Percentiles rank a stretch among this genome's conserved stretches.
Evolutionary conservation across 2,888 invertebrate species (phyloP).

Genomic region (Hydroisotoma schaefferi): DNA sequence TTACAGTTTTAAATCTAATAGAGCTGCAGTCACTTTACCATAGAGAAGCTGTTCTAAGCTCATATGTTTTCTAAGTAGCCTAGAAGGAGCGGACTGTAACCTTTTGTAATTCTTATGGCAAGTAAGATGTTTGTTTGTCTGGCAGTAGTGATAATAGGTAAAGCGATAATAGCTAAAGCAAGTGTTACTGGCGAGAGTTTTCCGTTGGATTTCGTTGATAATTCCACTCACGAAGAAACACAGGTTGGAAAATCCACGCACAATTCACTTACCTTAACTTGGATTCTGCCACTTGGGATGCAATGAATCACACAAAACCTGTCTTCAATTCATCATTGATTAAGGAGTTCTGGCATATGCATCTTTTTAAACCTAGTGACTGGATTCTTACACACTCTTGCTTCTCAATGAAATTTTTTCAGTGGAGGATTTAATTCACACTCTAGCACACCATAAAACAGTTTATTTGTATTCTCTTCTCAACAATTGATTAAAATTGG

Average conservation of each 20-base stretch:
- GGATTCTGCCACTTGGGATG: not conserved
- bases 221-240: not conserved
- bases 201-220: not conserved
- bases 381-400: not conserved
- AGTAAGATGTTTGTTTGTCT: too few species aligned
- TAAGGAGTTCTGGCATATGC: not conserved
- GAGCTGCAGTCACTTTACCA: too few species aligned
- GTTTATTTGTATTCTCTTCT: not conserved
- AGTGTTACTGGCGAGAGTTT: too few species aligned
- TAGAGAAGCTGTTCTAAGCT: too few species aligned
- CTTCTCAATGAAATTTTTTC: not conserved
- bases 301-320: constrained; percentile 6
- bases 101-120: too few species aligned
- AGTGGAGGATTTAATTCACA: not conserved
- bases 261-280: constrained; percentile 2
- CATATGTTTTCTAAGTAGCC: too few species aligned
- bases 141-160: too few species aligned
- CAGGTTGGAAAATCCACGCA: constrained; percentile 1
- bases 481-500: too few species aligned
- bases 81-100: too few species aligned
- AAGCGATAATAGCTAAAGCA: too few species aligned
- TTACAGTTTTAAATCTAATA: too few species aligned
- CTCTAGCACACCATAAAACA: not conserved
- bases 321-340: constrained; percentile 8
- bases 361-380: not conserved